A percentile compares a stretch with the other conserved stretches of the same genome.
Conservation (phyloP, 1,140 invertebrate genomes). For the Triops cancriformis region DNA sequence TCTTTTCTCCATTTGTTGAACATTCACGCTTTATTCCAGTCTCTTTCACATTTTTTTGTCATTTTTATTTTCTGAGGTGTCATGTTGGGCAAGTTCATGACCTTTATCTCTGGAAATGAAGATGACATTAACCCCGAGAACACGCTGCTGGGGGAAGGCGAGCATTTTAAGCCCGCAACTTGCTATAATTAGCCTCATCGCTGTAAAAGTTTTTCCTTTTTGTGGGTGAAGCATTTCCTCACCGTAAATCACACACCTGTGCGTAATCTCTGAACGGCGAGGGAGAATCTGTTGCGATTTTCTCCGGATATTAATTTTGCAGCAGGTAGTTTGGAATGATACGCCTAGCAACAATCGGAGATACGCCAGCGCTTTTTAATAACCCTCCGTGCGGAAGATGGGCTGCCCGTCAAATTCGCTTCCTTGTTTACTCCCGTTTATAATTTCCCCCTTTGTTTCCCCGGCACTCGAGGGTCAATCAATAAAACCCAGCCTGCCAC, state of each 20-base stretch:
- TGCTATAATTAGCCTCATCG: background rate
- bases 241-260: background rate
- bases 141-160: too few species aligned
- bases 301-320: background rate
- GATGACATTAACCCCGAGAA: too few species aligned
- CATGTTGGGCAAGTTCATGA: too few species aligned
- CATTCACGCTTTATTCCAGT: too few species aligned
- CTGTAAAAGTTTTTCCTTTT: background rate
- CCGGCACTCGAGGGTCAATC: background rate
- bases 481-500: background rate
- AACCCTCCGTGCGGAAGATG: background rate
- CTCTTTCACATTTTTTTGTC: too few species aligned
- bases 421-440: background rate
- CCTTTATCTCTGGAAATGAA: too few species aligned
- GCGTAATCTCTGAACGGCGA: background rate
- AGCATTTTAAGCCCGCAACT: background rate
- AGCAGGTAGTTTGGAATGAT: background rate
- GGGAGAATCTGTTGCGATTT: background rate
- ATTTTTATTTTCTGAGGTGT: too few species aligned
- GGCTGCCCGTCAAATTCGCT: background rate
- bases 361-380: background rate
- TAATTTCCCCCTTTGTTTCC: background rate
- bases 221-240: too few species aligned
- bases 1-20: too few species aligned
- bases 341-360: background rate